Evolutionary conservation across 2,113 vertebrate species (phyloP).

Genomic region (Sander vitreus): DNA sequence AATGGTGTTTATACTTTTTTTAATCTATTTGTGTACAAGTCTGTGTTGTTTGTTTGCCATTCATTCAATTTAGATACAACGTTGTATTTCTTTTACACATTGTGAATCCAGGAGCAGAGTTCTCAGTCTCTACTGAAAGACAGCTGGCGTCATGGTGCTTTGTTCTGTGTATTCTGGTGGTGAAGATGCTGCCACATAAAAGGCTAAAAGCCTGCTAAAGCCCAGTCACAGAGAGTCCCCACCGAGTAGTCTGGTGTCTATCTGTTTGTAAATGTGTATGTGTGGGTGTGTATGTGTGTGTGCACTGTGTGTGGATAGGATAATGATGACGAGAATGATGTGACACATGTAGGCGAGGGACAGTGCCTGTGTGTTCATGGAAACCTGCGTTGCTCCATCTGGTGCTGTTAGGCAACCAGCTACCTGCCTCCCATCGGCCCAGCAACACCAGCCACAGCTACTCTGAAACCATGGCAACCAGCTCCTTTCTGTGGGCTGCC

Average conservation of each 20-base stretch:
- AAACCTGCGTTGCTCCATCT: slow-evolving; percentile 79
- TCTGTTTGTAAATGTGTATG: slow-evolving; percentile 17
- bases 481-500: slow-evolving; percentile 52
- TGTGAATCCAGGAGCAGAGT: not conserved
- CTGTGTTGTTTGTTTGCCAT: not conserved
- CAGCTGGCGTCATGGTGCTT: not conserved
- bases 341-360: slow-evolving; percentile 72
- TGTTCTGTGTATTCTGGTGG: slow-evolving; percentile 25
- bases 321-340: slow-evolving; percentile 63
- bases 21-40: not conserved
- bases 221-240: slow-evolving; percentile 23
- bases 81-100: not conserved
- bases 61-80: slow-evolving; percentile 1
- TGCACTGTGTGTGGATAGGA: slow-evolving; percentile 15
- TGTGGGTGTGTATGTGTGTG: slow-evolving; percentile 6
- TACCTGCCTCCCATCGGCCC: slow-evolving; percentile 72
- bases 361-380: slow-evolving; percentile 70
- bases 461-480: slow-evolving; percentile 77
- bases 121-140: not conserved
- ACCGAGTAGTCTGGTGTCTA: slow-evolving; percentile 21
- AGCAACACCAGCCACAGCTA: slow-evolving; percentile 73
- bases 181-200: slow-evolving; percentile 39
- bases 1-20: not conserved
- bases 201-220: slow-evolving; percentile 50
- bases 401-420: slow-evolving; percentile 79